phyloP scores from a whole-genome alignment of 2,797 vertebrate genomes.

The Periparus ater region DNA sequence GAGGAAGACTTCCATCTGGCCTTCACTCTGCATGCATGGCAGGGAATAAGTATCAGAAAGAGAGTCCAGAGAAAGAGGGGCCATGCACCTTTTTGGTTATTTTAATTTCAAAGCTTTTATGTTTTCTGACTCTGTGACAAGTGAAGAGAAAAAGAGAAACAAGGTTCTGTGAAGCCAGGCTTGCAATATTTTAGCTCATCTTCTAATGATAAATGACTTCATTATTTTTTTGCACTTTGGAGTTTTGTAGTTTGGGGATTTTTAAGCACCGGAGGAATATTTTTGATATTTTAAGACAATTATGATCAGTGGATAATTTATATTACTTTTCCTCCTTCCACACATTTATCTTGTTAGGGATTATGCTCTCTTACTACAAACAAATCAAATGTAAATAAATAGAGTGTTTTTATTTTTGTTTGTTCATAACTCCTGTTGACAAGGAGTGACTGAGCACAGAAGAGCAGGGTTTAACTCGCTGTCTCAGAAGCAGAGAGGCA shows the following conservation, averaged over 20 bases:
- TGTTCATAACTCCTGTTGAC: background rate
- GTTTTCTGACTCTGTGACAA: background rate
- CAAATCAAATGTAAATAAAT: background rate
- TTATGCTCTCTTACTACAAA: background rate
- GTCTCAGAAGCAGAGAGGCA: constrained; percentile 7
- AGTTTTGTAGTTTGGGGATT: background rate
- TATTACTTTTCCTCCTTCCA: background rate
- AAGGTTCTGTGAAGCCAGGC: background rate
- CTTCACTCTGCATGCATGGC: background rate
- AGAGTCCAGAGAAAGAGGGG: background rate
- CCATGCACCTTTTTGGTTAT: background rate
- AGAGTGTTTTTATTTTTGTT: background rate
- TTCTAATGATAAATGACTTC: background rate
- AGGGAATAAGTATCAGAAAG: background rate
- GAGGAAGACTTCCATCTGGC: background rate
- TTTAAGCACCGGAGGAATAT: background rate
- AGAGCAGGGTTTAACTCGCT: background rate
- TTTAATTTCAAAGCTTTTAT: background rate
- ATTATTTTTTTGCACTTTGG: background rate
- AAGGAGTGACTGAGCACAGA: background rate
- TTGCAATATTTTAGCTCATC: background rate
- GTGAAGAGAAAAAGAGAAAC: background rate
- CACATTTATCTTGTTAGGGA: background rate
- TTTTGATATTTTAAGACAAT: background rate
- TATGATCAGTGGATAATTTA: background rate